These are phyloP conservation scores for Zalophus californianus DNA, from an alignment of 2,797 vertebrate species.

Conservation along the genomic window DNA sequence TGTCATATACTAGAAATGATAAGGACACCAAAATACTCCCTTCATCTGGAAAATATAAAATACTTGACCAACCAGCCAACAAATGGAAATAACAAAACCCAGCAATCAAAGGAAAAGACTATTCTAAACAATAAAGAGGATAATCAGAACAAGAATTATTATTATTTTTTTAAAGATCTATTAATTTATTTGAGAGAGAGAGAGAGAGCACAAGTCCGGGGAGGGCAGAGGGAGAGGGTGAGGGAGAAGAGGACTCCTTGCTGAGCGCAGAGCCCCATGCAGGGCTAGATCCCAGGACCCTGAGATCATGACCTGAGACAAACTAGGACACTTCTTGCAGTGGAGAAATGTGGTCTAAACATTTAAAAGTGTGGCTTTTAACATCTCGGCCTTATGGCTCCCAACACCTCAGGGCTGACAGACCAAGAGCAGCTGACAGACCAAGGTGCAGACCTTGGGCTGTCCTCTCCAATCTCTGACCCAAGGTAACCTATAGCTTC, in stretches of 20 bases:
- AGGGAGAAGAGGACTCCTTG: not conserved
- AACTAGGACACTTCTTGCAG: not conserved
- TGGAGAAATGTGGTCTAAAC: too few species aligned
- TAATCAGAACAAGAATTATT: not conserved
- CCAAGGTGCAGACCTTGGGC: too few species aligned
- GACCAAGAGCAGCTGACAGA: not conserved
- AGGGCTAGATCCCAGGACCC: not conserved
- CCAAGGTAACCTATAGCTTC: not conserved
- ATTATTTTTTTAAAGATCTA: not conserved
- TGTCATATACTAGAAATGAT: not conserved
- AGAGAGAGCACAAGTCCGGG: fast-evolving
- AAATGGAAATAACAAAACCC: not conserved
- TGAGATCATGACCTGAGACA: not conserved
- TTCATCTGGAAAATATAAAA: not conserved
- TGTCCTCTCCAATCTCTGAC: not conserved
- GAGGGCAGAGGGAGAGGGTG: not conserved
- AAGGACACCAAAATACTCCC: not conserved
- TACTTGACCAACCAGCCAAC: not conserved
- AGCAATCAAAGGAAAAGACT: not conserved
- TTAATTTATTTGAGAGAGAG: not conserved
- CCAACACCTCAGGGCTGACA: not conserved
- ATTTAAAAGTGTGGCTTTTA: not conserved
- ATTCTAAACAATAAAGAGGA: not conserved
- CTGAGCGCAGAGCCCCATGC: not conserved
- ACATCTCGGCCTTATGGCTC: not conserved